A percentile compares a stretch with the other conserved stretches of the same genome.
These are phyloP conservation scores for Amphimedon queenslandica DNA, from an alignment of 37 sponge, comb jelly and placozoan species.

Conservation along the genomic window DNA sequence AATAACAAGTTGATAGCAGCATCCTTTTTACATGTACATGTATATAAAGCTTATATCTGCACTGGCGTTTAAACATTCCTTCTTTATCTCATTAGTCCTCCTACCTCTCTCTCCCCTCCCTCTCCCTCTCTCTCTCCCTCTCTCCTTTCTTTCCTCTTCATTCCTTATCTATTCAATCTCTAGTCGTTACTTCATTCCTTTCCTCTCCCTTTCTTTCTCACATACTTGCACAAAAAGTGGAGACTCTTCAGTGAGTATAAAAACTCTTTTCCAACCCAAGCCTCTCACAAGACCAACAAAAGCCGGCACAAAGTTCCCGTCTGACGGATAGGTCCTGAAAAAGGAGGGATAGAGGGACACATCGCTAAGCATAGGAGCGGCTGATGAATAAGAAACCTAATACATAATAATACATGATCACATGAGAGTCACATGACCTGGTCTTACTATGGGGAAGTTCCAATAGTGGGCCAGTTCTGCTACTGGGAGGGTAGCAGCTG, in stretches of 20 bases:
- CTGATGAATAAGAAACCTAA: constrained; percentile 23
- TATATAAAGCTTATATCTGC: too few species aligned
- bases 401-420: background rate
- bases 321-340: constrained; percentile 15
- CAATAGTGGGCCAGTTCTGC: constrained; percentile 8
- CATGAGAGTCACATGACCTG: too few species aligned
- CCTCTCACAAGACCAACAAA: constrained; percentile 5
- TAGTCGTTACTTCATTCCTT: too few species aligned
- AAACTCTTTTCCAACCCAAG: constrained; percentile 31
- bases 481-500: constrained; percentile 26
- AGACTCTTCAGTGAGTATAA: constrained; percentile 20
- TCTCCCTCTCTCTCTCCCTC: too few species aligned
- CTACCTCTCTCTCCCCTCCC: too few species aligned
- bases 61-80: too few species aligned
- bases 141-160: too few species aligned
- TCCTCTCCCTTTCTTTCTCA: too few species aligned
- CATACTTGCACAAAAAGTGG: constrained; percentile 8
- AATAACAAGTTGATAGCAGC: too few species aligned
- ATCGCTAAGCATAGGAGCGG: constrained; percentile 20
- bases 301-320: constrained; percentile 1
- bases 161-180: too few species aligned
- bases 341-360: background rate
- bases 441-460: constrained; percentile 18
- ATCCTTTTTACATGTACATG: too few species aligned
- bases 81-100: too few species aligned